Evolutionary conservation across 2,888 invertebrate species (phyloP).

Genomic region (Cantharis nigra): DNA sequence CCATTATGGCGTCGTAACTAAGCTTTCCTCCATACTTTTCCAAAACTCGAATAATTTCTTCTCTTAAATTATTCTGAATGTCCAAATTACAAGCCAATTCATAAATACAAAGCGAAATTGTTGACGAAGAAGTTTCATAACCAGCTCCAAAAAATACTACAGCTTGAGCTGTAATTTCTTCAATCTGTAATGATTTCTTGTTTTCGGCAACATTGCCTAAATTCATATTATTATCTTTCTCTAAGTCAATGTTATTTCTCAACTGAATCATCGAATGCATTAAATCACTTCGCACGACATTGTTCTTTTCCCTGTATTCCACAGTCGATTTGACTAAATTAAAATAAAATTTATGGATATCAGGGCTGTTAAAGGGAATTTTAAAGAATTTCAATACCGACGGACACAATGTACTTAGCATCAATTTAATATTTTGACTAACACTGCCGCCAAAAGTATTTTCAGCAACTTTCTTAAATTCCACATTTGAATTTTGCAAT

Average conservation of each 20-base stretch:
- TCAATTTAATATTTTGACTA: not conserved
- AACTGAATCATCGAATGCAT: constrained; percentile 8
- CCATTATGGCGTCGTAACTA: constrained; percentile 56
- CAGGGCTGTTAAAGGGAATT: not conserved
- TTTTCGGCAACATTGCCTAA: not conserved
- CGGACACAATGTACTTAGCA: not conserved
- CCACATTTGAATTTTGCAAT: not conserved
- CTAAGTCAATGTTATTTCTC: not conserved
- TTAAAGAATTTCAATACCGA: not conserved
- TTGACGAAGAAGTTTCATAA: constrained; percentile 51
- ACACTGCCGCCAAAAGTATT: not conserved
- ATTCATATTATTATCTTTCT: not conserved
- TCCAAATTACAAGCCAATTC: constrained; percentile 57
- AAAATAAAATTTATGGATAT: not conserved
- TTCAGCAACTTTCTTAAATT: not conserved
- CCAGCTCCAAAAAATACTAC: constrained; percentile 44
- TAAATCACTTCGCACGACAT: constrained; percentile 1
- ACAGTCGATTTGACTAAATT: constrained; percentile 4
- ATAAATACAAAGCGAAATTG: constrained; percentile 56
- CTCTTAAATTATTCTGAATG: constrained; percentile 53
- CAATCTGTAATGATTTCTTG: constrained; percentile 5
- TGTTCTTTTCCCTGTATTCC: constrained; percentile 3
- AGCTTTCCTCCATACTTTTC: constrained; percentile 50
- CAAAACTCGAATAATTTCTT: constrained; percentile 53
- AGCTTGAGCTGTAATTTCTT: constrained; percentile 7